Base-by-base conservation (phyloP, 1,140 invertebrate species). In the Stegodyphus mimosarum region DNA sequence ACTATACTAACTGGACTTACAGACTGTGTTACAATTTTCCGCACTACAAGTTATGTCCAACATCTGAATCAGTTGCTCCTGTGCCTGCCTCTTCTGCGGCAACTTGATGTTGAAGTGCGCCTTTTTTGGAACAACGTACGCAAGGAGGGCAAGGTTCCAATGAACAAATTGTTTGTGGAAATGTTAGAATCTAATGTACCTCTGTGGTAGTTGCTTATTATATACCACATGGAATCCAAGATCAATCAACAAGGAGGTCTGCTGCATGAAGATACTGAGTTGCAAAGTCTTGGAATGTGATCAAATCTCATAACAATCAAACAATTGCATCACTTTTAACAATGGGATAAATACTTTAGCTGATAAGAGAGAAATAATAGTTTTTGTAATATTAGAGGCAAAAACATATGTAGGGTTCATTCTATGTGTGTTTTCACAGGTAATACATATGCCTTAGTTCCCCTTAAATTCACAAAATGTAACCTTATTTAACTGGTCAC, bases 91-190 rank as follows among this genome's bases (percentile, higher is more conserved):
- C 93, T 95, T 72, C 91, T 99, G 86, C 92, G 96, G 87, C 96
- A 98, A 90, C 95, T 96, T 0, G 97, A 99, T 90, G 93, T 94
- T 48, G 93, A 96, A 33, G 93, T 98, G 72, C 93, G 97, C 72
- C 94, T 94, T 88, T 98, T 97, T 91, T 99, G 98, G 98, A 94
- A 94, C 6, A 93, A 92, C 88, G 93, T 98, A 15, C 95, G 97
- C 88, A 94, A 95, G 88, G 96, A 96, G 87, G 95, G 96, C 17
- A 95, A 95, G 89, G 95, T 97, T 74, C 94, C 94, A 73, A 97
- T 99, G 96, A 98, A 99, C 92, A 99, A 99, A 91, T 93, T 99
- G 9, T 98, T 99, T 90, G 93, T 98, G 50, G 97, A 99, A 92
- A 99, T 99, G 97, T 92, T 99, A 75, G 97, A 98, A 90, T 94